A percentile compares a stretch with the other conserved stretches of the same genome.
Evolutionary conservation across 2,113 vertebrate genomes (phyloP).

Genomic region (Centropus bengalensis): DNA sequence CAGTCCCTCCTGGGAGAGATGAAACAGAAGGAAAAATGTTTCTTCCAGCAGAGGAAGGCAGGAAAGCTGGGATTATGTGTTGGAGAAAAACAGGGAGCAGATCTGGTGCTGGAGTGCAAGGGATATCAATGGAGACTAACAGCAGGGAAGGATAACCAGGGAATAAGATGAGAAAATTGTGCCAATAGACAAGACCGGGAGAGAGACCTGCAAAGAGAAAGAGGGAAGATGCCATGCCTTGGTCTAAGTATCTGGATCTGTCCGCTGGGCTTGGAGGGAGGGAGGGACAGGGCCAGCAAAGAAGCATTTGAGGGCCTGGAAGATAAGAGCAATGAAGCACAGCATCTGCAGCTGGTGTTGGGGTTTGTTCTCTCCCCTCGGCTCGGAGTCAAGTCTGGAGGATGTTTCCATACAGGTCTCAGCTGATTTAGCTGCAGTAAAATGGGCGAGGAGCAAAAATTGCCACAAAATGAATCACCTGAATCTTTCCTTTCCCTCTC

Average conservation of each 20-base stretch:
- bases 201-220: not conserved
- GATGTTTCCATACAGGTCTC: not conserved
- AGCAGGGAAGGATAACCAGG: not conserved
- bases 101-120: fast-evolving
- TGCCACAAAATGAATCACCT: not conserved
- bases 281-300: not conserved
- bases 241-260: not conserved
- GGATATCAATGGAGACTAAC: not conserved
- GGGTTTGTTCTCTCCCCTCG: not conserved
- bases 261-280: not conserved
- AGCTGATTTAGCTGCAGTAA: not conserved
- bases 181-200: not conserved
- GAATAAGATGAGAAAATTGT: not conserved
- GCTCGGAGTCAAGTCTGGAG: not conserved
- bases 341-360: fast-evolving
- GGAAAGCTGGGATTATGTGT: not conserved
- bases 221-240: not conserved
- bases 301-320: not conserved
- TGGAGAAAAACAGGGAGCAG: not conserved
- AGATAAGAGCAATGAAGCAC: not conserved
- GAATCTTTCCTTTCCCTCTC: not conserved
- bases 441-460: not conserved
- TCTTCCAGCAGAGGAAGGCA: not conserved
- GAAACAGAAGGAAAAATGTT: not conserved
- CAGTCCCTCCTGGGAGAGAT: not conserved